phyloP scores from a whole-genome alignment of 2,797 vertebrate species.

The Rhadinocentrus ornatus region DNA sequence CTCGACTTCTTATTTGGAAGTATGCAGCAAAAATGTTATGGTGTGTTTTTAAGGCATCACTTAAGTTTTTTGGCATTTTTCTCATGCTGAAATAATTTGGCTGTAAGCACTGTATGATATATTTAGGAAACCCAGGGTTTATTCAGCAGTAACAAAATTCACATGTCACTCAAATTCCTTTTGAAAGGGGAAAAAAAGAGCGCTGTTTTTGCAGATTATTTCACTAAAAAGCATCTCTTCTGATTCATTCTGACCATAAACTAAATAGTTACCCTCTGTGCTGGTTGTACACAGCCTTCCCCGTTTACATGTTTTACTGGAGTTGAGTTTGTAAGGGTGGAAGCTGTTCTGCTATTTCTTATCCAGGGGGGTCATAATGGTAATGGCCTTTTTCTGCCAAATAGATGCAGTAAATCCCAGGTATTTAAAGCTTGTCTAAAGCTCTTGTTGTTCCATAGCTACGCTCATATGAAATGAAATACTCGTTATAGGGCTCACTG shows the following conservation, averaged over 20 bases:
- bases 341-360: conserved; percentile 57
- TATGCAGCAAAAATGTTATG: neutral
- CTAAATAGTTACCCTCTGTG: conserved; percentile 23
- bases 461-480: conserved; percentile 48
- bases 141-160: neutral
- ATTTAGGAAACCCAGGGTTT: conserved; percentile 21
- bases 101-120: conserved; percentile 1
- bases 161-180: conserved; percentile 8
- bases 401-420: conserved; percentile 71
- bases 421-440: conserved; percentile 63
- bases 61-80: conserved; percentile 7
- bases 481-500: conserved; percentile 58
- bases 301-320: conserved; percentile 40
- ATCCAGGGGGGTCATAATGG: conserved; percentile 68
- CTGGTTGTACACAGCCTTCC: conserved; percentile 20
- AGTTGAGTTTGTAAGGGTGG: conserved; percentile 24
- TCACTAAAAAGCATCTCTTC: conserved; percentile 10
- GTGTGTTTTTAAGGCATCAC: neutral
- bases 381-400: conserved; percentile 83
- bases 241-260: conserved; percentile 50
- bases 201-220: neutral
- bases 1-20: neutral
- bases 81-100: conserved; percentile 12
- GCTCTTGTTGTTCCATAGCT: conserved; percentile 61
- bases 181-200: neutral